Evolutionary conservation across 1,140 invertebrate species (phyloP).

Genomic region (Tenebrio molitor): DNA sequence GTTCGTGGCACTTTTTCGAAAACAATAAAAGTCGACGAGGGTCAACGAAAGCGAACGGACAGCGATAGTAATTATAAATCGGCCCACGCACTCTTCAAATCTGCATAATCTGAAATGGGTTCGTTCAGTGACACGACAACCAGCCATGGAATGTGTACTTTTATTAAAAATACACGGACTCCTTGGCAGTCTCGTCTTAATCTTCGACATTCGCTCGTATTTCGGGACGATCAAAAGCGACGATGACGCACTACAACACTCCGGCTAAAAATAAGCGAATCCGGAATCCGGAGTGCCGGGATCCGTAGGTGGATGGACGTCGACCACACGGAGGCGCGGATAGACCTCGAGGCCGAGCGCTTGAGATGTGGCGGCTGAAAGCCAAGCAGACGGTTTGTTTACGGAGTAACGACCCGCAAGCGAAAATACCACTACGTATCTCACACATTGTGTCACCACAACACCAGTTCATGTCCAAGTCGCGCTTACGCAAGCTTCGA

Average conservation of each 20-base stretch:
- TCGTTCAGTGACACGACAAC: conserved; percentile 38
- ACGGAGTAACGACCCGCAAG: conserved; percentile 35
- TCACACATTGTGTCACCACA: conserved; percentile 31
- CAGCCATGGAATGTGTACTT: conserved; percentile 16
- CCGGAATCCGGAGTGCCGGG: neutral
- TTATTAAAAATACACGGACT: conserved; percentile 15
- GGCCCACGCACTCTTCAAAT: conserved; percentile 16
- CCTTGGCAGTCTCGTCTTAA: conserved; percentile 17
- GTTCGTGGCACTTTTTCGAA: conserved; percentile 2
- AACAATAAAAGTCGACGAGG: conserved; percentile 26
- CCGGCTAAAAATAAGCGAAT: conserved; percentile 14
- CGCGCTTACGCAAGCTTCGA: conserved; percentile 23
- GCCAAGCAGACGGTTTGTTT: conserved; percentile 25
- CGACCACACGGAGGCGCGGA: neutral
- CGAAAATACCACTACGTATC: conserved; percentile 24
- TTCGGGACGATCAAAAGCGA: neutral
- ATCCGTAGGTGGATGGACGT: neutral
- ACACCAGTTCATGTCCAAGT: conserved; percentile 19
- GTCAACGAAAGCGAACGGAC: neutral
- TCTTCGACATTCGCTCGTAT: conserved; percentile 7
- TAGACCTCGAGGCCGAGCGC: neutral
- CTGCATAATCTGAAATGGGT: conserved; percentile 38
- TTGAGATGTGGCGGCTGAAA: conserved; percentile 9
- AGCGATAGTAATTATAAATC: conserved; percentile 33
- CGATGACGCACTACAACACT: neutral